Evolutionary conservation across 2,113 vertebrate species (phyloP).

Genomic region (Passer montanus): DNA sequence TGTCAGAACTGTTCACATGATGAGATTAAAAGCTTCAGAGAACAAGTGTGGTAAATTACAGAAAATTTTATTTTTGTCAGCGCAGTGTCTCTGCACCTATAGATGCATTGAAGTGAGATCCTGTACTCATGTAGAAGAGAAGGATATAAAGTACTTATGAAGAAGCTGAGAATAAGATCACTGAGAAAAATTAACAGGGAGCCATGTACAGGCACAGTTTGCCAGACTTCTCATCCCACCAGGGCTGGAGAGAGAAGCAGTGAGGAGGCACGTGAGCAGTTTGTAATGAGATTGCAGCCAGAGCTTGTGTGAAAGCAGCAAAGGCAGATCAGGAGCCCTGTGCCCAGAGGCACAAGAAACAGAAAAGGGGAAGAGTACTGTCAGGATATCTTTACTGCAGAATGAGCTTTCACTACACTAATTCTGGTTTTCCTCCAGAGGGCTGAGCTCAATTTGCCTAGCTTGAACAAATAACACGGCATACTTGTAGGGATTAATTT

Average conservation of each 20-base stretch:
- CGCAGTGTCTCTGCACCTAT: accelerated
- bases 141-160: background rate
- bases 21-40: background rate
- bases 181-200: background rate
- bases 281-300: background rate
- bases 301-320: background rate
- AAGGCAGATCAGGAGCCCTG: background rate
- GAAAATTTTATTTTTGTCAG: background rate
- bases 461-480: background rate
- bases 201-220: background rate
- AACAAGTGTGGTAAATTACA: background rate
- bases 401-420: slow-evolving; percentile 19
- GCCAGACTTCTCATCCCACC: background rate
- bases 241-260: background rate
- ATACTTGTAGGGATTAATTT: slow-evolving; percentile 49
- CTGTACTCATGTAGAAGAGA: background rate
- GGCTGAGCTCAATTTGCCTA: slow-evolving; percentile 31
- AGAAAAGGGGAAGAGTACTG: background rate
- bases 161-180: background rate
- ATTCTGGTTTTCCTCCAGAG: slow-evolving; percentile 24
- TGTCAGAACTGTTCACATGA: accelerated
- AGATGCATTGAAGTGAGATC: background rate
- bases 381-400: background rate
- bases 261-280: accelerated
- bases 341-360: background rate